Evolutionary conservation across 2,888 invertebrate genomes (phyloP), one percentile per base, ranked within the genome.

Genomic region (Megastigmus dorsalis): DNA sequence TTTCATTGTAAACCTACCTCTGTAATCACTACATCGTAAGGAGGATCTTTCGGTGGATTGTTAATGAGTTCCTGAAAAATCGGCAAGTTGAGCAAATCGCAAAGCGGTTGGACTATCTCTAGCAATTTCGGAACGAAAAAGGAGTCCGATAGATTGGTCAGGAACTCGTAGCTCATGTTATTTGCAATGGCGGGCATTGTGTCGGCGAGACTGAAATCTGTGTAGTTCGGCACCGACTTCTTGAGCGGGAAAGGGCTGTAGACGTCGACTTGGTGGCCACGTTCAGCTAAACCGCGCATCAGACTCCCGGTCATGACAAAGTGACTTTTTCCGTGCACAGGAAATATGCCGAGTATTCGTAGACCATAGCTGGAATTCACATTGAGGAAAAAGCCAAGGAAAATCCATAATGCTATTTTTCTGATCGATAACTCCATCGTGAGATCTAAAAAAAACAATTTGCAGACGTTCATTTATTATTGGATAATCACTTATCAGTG

Each of bases 251-350:
- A 86, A 20, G 84, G 84, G 3, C 82, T 81, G 23, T 88, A 69
- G 0, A 88, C 84, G 38, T 88, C 88, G 2, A 90, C 89, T 63
- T 89, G 89, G 77, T 91, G 91, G 0, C 91, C 89, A 0, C 87
- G 82, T 10, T 82, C 79, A 0, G 90, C 85, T 1, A 91, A 84
- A 20, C 86, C 88, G 54, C 85, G 85, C 60, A 90, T 86, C 38
- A 91, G 67, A 0, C 87, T 82, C 38, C 86, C 87, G 33, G 84
- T 84, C 86, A 90, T 89, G 70, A 88, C 84, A 59, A 86, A 89
- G 70, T 91, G 91, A 63, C 90, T 90, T 72, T 85, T 89, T 0
- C 89, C 89, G 4, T 89, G 88, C 73, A 89, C 83, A 0, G 89
- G 87, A 3, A 63, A 33, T 1, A 62, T 30, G n/a, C 18, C 45